phyloP scores from a whole-genome alignment of 2,797 vertebrate species.

The Apodemus agrarius region DNA sequence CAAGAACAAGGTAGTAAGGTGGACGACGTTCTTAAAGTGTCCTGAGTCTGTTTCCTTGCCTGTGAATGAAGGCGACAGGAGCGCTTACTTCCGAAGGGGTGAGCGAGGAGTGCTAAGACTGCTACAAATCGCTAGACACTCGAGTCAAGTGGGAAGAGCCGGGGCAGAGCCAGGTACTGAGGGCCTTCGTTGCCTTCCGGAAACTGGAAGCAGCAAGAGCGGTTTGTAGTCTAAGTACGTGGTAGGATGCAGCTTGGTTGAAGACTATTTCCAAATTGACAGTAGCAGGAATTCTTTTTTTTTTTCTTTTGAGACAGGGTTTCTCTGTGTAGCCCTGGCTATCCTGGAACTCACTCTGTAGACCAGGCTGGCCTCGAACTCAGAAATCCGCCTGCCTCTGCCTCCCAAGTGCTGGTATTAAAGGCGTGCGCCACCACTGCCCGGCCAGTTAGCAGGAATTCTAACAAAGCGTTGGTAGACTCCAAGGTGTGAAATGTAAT shows the following conservation, averaged over 20 bases:
- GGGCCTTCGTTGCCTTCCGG: not conserved
- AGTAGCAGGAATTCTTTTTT: constrained; percentile 15
- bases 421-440: too few relatives aligned
- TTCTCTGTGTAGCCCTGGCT: too few relatives aligned
- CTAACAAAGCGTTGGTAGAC: not conserved
- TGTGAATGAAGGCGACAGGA: constrained; percentile 15
- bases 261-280: not conserved
- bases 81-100: not conserved
- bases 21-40: not conserved
- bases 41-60: not conserved
- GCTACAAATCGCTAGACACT: not conserved
- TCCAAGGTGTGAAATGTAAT: not conserved
- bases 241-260: not conserved
- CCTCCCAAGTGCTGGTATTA: too few relatives aligned
- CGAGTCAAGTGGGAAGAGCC: not conserved
- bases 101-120: not conserved
- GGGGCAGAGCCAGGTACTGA: not conserved
- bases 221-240: not conserved
- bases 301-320: too few relatives aligned
- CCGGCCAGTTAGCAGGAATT: constrained; percentile 9
- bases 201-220: not conserved
- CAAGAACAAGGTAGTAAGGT: not conserved
- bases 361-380: too few relatives aligned
- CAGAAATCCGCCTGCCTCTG: too few relatives aligned
- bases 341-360: too few relatives aligned